These are phyloP conservation scores for Labrus mixtus DNA, from an alignment of 2,113 vertebrate genomes.

Conservation along the genomic window DNA sequence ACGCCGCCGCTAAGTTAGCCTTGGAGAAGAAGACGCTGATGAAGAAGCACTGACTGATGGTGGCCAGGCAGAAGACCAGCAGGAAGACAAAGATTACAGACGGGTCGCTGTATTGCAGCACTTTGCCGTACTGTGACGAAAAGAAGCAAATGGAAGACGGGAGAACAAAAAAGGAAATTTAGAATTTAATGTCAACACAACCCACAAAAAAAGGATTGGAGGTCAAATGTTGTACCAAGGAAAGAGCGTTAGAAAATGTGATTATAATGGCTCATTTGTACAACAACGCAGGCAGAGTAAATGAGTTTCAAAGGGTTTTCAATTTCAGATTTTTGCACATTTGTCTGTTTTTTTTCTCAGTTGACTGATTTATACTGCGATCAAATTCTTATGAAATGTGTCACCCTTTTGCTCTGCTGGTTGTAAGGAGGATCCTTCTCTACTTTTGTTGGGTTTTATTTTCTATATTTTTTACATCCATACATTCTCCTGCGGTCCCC, in stretches of 20 bases:
- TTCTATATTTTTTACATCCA: no score
- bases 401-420: conserved; percentile 50
- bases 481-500: conserved; percentile 1
- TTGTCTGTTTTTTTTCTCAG: background rate
- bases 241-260: background rate
- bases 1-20: conserved; percentile 95
- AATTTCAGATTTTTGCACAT: background rate
- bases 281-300: conserved; percentile 42
- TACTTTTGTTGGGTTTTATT: no score
- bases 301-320: background rate
- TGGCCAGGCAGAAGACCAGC: conserved; percentile 90
- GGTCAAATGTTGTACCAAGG: background rate
- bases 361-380: background rate
- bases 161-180: background rate
- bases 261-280: conserved; percentile 44
- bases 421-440: conserved; percentile 60
- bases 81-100: conserved; percentile 94
- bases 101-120: conserved; percentile 95
- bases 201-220: background rate
- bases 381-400: background rate
- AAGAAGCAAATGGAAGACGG: conserved; percentile 3
- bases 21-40: conserved; percentile 97
- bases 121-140: conserved; percentile 88
- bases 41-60: conserved; percentile 95
- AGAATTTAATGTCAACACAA: background rate